These are phyloP conservation scores for Dromiciops gliroides DNA, from an alignment of 2,113 vertebrate species.

Conservation along the genomic window DNA sequence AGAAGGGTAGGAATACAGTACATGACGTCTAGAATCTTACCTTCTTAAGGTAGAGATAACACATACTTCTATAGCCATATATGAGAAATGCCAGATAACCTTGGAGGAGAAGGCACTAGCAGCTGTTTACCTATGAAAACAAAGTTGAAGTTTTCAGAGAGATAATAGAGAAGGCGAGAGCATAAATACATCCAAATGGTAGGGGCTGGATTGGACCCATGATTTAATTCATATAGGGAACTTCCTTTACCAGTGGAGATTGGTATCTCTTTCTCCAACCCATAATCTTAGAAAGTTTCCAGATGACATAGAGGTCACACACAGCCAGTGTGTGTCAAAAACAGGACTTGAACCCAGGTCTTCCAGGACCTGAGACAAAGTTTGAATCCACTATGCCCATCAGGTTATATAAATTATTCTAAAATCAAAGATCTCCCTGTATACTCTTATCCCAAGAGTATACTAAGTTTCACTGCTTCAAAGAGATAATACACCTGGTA, in stretches of 20 bases:
- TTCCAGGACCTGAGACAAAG: neutral
- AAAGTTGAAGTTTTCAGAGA: neutral
- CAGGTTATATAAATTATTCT: neutral
- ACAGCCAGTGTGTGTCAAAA: neutral
- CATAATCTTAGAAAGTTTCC: neutral
- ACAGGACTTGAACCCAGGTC: neutral
- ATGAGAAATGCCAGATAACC: neutral
- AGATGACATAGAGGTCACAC: neutral
- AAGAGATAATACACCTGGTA: neutral
- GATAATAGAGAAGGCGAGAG: neutral
- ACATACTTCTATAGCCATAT: neutral
- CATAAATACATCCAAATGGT: neutral
- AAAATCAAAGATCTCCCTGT: neutral
- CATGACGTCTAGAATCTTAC: neutral
- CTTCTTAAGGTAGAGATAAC: neutral
- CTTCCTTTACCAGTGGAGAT: neutral
- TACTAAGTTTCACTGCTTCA: neutral
- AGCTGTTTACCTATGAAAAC: accelerated
- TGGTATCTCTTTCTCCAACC: neutral
- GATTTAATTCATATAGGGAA: neutral
- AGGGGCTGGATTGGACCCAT: neutral
- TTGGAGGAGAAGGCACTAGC: neutral
- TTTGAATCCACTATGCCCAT: neutral
- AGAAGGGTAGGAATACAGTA: neutral
- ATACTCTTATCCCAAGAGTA: neutral